These are phyloP conservation scores for Rhagologus leucostigma DNA, from an alignment of 2,113 vertebrate genomes.

Conservation along the genomic window DNA sequence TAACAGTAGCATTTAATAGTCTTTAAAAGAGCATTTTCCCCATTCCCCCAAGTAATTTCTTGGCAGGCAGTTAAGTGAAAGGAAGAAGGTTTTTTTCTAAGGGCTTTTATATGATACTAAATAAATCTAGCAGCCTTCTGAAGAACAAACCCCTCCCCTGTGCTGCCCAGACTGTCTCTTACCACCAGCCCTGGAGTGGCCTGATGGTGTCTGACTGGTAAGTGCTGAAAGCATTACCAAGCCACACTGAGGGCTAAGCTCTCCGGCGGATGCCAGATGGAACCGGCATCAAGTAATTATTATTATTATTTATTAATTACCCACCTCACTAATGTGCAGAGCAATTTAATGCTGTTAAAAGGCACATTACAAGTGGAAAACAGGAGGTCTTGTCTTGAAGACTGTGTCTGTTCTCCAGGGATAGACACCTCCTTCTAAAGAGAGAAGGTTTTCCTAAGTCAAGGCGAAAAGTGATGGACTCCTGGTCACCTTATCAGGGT, in stretches of 20 bases:
- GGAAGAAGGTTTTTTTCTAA: conserved; percentile 22
- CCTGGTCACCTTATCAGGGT: neutral
- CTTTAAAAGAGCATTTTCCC: conserved; percentile 57
- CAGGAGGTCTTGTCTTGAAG: neutral
- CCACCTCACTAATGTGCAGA: conserved; percentile 41
- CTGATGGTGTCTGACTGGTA: conserved; percentile 43
- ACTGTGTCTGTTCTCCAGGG: neutral
- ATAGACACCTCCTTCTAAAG: neutral
- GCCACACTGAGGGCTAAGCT: conserved; percentile 2
- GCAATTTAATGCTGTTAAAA: conserved; percentile 42
- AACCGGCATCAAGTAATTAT: conserved; percentile 9
- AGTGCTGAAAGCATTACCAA: conserved; percentile 42
- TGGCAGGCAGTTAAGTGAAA: conserved; percentile 51
- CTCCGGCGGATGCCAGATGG: neutral
- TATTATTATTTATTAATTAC: conserved; percentile 68
- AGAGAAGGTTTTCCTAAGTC: neutral
- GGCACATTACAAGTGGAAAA: neutral
- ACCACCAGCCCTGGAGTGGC: neutral
- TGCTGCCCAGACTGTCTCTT: conserved; percentile 30
- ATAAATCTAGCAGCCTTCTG: conserved; percentile 37
- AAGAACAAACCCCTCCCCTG: conserved; percentile 1
- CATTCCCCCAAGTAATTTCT: conserved; percentile 60
- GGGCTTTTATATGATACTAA: conserved; percentile 47
- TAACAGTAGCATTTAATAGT: conserved; percentile 63
- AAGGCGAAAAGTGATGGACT: neutral